Conservation (phyloP, 2,113 vertebrate genomes). For the Leptocoma aspasia region DNA sequence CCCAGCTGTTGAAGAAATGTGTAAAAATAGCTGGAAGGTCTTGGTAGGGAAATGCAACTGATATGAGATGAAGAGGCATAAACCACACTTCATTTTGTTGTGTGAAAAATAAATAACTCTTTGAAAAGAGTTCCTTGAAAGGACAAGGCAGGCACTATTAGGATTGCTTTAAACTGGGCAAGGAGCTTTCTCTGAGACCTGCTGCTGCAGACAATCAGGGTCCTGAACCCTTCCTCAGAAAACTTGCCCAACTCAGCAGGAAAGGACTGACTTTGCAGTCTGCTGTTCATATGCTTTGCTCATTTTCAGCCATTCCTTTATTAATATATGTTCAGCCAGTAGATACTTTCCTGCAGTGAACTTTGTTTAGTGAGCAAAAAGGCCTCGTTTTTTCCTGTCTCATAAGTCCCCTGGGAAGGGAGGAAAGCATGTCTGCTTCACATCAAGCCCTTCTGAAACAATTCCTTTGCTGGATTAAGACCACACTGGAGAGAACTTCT, state of each 20-base stretch:
- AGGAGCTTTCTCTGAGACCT: neutral
- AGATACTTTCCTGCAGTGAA: neutral
- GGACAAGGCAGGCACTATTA: neutral
- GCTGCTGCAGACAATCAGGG: neutral
- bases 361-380: neutral
- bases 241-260: fast-evolving
- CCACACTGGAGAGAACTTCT: conserved; percentile 15
- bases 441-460: conserved; percentile 27
- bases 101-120: neutral
- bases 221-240: neutral
- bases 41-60: neutral
- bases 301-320: neutral
- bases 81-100: neutral
- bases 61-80: neutral
- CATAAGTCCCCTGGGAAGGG: neutral
- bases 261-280: neutral
- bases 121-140: neutral
- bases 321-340: neutral
- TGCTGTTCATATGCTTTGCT: neutral
- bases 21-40: neutral
- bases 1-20: neutral
- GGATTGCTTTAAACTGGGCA: neutral
- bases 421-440: conserved; percentile 26
- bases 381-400: neutral
- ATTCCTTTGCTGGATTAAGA: neutral